phyloP scores from a whole-genome alignment of 2,888 invertebrate species.

The Limnephilus rhombicus region DNA sequence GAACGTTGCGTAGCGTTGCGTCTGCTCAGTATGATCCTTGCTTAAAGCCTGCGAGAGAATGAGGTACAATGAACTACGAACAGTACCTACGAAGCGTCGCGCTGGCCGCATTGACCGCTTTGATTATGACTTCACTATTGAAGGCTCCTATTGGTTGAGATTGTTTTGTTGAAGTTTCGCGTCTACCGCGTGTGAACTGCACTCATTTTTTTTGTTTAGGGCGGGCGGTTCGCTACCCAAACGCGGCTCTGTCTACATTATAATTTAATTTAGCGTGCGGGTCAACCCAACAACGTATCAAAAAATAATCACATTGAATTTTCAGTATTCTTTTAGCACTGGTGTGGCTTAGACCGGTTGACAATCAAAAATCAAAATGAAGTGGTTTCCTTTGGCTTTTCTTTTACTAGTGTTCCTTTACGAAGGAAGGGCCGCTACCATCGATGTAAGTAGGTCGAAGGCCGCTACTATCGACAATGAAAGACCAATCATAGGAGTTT shows the following conservation, averaged over 20 bases:
- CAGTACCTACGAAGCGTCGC: too few relatives aligned
- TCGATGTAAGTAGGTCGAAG: background rate
- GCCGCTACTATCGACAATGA: background rate
- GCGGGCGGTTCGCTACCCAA: too few relatives aligned
- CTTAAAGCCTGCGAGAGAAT: too few relatives aligned
- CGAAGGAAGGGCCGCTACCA: background rate
- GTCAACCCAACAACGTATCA: background rate
- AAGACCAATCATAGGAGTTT: conserved; percentile 83
- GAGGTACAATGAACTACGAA: too few relatives aligned
- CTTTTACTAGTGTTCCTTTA: background rate
- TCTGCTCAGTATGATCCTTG: too few relatives aligned
- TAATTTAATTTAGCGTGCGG: background rate
- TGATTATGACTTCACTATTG: too few relatives aligned
- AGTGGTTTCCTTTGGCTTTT: background rate
- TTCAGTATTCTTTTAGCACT: background rate
- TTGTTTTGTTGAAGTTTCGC: too few relatives aligned
- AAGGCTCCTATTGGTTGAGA: too few relatives aligned
- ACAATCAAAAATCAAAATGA: background rate
- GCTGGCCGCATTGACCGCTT: too few relatives aligned
- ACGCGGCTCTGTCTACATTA: background rate
- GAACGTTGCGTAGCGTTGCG: too few relatives aligned
- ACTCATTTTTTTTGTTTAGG: too few relatives aligned
- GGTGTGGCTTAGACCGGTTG: background rate
- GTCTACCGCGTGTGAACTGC: too few relatives aligned
- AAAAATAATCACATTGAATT: background rate